Percentiles rank a stretch among this genome's conserved stretches.
These are phyloP conservation scores for Alfaro cultratus DNA, from an alignment of 2,797 vertebrate species.

Conservation along the genomic window DNA sequence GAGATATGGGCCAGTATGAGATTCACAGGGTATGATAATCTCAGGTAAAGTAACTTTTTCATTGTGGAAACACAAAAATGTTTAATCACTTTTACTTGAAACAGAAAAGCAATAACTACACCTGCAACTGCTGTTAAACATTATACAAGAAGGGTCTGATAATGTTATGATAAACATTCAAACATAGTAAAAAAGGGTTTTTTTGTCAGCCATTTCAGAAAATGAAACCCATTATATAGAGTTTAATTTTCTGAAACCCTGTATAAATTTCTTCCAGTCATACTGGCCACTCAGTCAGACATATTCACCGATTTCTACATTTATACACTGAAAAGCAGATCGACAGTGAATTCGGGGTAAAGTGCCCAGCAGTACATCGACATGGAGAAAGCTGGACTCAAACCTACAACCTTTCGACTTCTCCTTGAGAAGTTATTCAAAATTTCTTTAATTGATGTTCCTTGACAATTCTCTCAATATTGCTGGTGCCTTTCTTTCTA, in stretches of 20 bases:
- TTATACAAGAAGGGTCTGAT: background rate
- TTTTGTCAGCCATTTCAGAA: background rate
- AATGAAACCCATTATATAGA: background rate
- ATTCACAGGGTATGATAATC: background rate
- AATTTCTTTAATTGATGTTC: background rate
- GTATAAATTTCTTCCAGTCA: background rate
- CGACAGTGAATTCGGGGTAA: too few species aligned
- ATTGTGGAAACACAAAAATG: background rate
- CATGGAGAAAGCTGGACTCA: background rate
- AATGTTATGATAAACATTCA: background rate
- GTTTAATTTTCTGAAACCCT: background rate
- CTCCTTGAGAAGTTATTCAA: background rate
- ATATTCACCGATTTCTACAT: background rate
- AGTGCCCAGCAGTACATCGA: too few species aligned
- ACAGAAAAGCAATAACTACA: background rate
- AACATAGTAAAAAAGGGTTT: background rate
- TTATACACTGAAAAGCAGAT: too few species aligned
- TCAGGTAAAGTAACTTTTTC: background rate
- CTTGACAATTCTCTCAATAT: background rate
- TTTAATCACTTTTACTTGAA: background rate
- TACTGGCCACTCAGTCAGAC: background rate
- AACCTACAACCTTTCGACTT: background rate
- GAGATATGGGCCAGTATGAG: background rate
- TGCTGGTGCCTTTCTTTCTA: background rate
- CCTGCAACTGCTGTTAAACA: background rate